Conservation (phyloP, 1,140 invertebrate species). For the Calephelis nemesis region DNA sequence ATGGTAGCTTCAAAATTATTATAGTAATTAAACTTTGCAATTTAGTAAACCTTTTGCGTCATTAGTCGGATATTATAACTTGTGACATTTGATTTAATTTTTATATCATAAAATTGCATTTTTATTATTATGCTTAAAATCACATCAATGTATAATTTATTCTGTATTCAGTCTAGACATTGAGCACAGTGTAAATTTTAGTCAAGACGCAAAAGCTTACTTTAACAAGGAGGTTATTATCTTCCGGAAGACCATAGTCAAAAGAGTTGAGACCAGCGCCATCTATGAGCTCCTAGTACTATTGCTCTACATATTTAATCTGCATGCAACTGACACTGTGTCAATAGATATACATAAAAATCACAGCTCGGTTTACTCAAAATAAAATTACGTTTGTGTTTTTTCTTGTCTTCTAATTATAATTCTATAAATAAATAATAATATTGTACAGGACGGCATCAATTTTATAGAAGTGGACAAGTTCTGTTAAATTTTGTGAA, state of each 20-base stretch:
- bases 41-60: conserved; percentile 21
- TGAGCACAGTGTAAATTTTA: background rate
- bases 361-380: conserved; percentile 78
- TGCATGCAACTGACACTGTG: conserved; percentile 43
- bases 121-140: background rate
- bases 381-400: conserved; percentile 70
- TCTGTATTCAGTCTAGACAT: too few relatives aligned
- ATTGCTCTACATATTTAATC: conserved; percentile 30
- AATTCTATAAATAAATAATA: conserved; percentile 76
- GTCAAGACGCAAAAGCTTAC: background rate
- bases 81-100: too few relatives aligned
- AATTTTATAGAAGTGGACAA: conserved; percentile 57
- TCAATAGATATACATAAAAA: conserved; percentile 70
- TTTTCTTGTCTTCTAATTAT: conserved; percentile 62
- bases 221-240: conserved; percentile 4
- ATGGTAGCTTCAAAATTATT: conserved; percentile 58
- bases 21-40: conserved; percentile 6
- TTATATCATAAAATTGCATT: too few relatives aligned
- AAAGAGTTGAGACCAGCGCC: conserved; percentile 37
- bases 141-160: too few relatives aligned
- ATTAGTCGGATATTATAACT: background rate
- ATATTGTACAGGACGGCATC: conserved; percentile 66
- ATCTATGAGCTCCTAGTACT: conserved; percentile 28
- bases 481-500: conserved; percentile 39
- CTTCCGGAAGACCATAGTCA: conserved; percentile 43